Evolutionary conservation across 1,140 invertebrate species (phyloP).

Genomic region (Gonioctena quinquepunctata): DNA sequence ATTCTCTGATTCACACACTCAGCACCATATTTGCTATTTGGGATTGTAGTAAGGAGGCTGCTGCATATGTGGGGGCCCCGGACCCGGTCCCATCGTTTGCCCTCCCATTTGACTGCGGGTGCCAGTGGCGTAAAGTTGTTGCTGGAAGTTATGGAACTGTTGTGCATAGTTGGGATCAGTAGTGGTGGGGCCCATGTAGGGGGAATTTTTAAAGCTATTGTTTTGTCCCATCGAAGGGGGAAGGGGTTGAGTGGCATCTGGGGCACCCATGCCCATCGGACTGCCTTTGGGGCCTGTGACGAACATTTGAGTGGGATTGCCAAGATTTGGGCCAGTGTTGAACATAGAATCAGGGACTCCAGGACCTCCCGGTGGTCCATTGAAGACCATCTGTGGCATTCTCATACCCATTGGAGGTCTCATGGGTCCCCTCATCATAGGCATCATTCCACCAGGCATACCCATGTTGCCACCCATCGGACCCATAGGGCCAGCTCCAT

Average conservation of each 20-base stretch:
- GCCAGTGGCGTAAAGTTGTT: conserved; percentile 89
- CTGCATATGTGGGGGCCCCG: conserved; percentile 50
- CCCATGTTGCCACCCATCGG: conserved; percentile 51
- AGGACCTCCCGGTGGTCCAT: conserved; percentile 57
- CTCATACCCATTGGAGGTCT: conserved; percentile 55
- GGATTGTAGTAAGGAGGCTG: conserved; percentile 53
- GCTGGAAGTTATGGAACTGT: conserved; percentile 94
- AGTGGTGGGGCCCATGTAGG: conserved; percentile 82
- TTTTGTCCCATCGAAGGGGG: conserved; percentile 79
- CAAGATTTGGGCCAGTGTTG: conserved; percentile 38
- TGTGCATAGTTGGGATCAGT: conserved; percentile 90
- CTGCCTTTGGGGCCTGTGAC: conserved; percentile 58
- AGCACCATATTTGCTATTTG: conserved; percentile 51
- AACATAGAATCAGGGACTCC: conserved; percentile 57
- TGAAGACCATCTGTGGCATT: conserved; percentile 63
- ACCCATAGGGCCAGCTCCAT: conserved; percentile 51
- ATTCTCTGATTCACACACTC: conserved; percentile 49
- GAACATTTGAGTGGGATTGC: conserved; percentile 61
- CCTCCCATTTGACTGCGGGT: conserved; percentile 67
- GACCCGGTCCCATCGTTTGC: conserved; percentile 51
- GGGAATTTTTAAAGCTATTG: conserved; percentile 76
- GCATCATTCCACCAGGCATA: conserved; percentile 43
- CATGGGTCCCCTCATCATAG: conserved; percentile 54
- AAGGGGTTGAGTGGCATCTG: conserved; percentile 70
- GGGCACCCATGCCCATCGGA: conserved; percentile 64